Evolutionary conservation across 1,140 invertebrate species (phyloP).

Genomic region (Doryteuthis pealeii): DNA sequence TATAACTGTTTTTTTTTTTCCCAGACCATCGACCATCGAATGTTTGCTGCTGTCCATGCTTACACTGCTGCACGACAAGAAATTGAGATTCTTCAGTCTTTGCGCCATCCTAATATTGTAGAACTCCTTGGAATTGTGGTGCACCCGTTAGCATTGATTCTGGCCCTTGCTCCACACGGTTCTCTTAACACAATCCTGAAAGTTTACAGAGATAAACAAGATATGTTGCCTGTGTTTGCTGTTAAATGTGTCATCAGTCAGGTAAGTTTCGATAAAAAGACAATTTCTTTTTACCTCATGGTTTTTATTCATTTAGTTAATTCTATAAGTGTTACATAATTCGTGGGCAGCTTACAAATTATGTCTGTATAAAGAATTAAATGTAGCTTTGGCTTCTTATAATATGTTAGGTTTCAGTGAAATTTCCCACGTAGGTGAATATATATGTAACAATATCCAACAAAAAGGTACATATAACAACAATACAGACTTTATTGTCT

Average conservation of each 20-base stretch:
- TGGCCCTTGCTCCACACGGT: conserved; percentile 89
- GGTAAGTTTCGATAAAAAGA: conserved; percentile 60
- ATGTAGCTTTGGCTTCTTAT: no score
- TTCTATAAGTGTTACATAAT: no score
- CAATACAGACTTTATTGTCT: no score
- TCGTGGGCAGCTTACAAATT: no score
- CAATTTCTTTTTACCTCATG: no score
- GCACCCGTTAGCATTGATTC: conserved; percentile 86
- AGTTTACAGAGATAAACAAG: conserved; percentile 80
- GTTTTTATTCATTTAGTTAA: no score
- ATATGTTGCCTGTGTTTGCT: conserved; percentile 75
- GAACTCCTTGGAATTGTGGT: conserved; percentile 80
- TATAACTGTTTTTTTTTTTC: no score
- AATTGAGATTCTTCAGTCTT: conserved; percentile 80
- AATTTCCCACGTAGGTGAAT: no score
- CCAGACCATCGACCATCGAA: conserved; percentile 5
- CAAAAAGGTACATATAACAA: no score
- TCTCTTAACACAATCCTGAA: conserved; percentile 81
- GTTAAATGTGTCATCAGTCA: conserved; percentile 86
- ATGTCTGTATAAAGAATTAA: no score
- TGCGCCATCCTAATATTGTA: conserved; percentile 89
- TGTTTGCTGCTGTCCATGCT: conserved; percentile 67
- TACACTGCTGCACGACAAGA: conserved; percentile 95
- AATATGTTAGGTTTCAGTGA: no score
- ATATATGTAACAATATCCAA: no score